Evolutionary conservation across 2,797 vertebrate species (phyloP).

Genomic region (Chelonia mydas): DNA sequence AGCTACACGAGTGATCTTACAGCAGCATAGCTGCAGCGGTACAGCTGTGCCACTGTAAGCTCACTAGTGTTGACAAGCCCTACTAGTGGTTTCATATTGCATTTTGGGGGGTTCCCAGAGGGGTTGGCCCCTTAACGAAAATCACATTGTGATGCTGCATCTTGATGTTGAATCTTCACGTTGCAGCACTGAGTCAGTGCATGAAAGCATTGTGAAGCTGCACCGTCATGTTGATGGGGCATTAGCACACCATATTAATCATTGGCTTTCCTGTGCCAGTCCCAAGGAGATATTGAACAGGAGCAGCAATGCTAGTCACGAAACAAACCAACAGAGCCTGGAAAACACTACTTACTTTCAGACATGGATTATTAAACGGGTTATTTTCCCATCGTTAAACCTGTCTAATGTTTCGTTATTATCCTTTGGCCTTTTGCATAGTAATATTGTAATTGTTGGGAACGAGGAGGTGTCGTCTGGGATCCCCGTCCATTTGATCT

Average conservation of each 20-base stretch:
- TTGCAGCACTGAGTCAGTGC: accelerated
- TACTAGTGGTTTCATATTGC: neutral
- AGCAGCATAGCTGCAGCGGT: too few relatives aligned
- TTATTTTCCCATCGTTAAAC: neutral
- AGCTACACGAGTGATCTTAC: too few relatives aligned
- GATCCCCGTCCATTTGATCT: too few relatives aligned
- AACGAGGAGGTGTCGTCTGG: neutral
- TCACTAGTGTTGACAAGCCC: too few relatives aligned
- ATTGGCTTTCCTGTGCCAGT: neutral
- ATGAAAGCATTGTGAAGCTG: neutral
- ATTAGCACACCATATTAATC: accelerated
- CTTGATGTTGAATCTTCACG: accelerated
- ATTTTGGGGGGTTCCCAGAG: neutral
- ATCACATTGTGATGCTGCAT: neutral
- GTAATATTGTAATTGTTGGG: neutral
- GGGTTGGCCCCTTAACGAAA: neutral
- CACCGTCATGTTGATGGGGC: neutral
- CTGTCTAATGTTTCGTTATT: neutral
- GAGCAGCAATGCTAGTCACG: neutral
- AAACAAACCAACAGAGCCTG: neutral
- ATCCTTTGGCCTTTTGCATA: neutral
- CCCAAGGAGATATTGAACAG: neutral
- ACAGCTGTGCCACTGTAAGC: too few relatives aligned
- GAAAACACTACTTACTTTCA: neutral
- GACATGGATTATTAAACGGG: neutral